A percentile compares a stretch with the other conserved stretches of the same genome.
Conservation (phyloP, 2,113 vertebrate species). For the Brachyhypopomus gauderio region DNA sequence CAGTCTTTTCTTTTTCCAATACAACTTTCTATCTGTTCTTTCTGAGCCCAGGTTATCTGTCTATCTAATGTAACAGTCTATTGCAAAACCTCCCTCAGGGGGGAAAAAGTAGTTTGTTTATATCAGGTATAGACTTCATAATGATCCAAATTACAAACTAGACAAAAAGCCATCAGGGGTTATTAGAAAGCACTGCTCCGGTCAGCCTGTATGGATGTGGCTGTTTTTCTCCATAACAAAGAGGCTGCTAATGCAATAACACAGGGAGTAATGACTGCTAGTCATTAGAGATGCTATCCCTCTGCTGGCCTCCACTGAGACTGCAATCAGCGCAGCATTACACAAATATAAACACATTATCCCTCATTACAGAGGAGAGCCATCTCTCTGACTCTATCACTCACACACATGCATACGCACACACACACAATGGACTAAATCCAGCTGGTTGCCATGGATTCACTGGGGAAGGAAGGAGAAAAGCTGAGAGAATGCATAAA, state of each 20-base stretch:
- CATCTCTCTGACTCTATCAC: conserved; percentile 69
- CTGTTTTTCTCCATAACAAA: conserved; percentile 47
- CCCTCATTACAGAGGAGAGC: conserved; percentile 72
- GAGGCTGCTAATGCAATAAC: conserved; percentile 55
- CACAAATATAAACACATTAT: conserved; percentile 77
- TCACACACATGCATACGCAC: conserved; percentile 57
- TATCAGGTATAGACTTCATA: conserved; percentile 34
- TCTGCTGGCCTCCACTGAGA: conserved; percentile 62
- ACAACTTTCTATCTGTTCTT: too few species aligned
- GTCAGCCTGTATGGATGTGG: conserved; percentile 33
- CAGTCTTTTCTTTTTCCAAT: too few species aligned
- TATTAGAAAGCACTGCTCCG: conserved; percentile 42
- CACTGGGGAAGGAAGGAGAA: conserved; percentile 49
- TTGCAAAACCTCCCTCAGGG: not conserved
- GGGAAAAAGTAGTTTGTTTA: conserved; percentile 1
- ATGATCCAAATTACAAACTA: conserved; percentile 40
- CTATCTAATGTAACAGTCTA: not conserved
- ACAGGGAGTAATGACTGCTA: conserved; percentile 52
- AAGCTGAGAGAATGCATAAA: conserved; percentile 47
- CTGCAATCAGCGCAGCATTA: conserved; percentile 69
- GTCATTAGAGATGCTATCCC: conserved; percentile 52
- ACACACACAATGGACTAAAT: conserved; percentile 64
- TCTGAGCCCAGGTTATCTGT: not conserved
- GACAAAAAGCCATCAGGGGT: conserved; percentile 41
- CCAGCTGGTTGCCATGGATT: conserved; percentile 73